phyloP scores from a whole-genome alignment of 2,797 vertebrate genomes.

The Myiotriccus ornatus region DNA sequence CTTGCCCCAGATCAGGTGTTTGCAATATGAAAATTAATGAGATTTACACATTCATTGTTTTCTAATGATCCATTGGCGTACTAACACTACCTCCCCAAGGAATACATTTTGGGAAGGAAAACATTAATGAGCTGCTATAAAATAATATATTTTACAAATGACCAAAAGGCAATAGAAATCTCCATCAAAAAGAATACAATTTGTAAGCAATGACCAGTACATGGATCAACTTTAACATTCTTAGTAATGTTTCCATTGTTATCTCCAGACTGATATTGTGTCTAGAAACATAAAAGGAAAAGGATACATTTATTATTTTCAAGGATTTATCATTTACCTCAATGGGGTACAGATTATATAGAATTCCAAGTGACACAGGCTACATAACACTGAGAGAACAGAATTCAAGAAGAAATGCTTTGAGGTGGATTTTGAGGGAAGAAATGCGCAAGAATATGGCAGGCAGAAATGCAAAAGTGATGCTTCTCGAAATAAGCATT shows the following conservation, averaged over 20 bases:
- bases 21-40: neutral
- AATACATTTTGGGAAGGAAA: neutral
- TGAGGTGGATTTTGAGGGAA: neutral
- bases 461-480: neutral
- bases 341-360: neutral
- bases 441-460: neutral
- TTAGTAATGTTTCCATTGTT: neutral
- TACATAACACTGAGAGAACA: neutral
- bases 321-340: neutral
- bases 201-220: neutral
- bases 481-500: neutral
- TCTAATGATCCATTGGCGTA: neutral
- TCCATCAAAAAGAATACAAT: neutral
- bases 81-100: neutral
- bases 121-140: neutral
- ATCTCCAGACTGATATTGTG: neutral
- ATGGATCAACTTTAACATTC: neutral
- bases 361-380: neutral
- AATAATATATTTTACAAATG: neutral
- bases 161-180: neutral
- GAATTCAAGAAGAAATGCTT: neutral
- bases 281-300: neutral
- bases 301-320: neutral
- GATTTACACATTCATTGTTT: neutral
- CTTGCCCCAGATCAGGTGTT: neutral